phyloP scores from a whole-genome alignment of 2,888 invertebrate genomes.

The Temnothorax rugatulus region DNA sequence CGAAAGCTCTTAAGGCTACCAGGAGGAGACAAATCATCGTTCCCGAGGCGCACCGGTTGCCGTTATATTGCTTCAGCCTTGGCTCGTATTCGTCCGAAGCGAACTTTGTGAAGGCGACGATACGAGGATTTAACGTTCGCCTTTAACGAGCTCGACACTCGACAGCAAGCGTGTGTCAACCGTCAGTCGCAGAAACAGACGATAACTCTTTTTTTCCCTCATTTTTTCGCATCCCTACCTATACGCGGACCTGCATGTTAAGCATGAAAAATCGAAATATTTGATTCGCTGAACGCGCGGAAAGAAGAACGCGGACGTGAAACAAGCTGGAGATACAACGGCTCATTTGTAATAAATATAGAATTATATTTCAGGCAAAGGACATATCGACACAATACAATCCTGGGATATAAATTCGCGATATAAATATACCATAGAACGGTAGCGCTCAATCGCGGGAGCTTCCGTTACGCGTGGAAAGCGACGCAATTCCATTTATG shows the following conservation, averaged over 20 bases:
- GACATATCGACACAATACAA: neutral
- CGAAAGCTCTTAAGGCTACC: conserved; percentile 41
- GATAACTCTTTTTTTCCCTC: neutral
- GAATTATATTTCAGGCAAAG: neutral
- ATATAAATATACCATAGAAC: neutral
- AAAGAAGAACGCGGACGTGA: neutral
- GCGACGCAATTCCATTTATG: conserved; percentile 1
- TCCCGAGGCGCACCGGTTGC: conserved; percentile 40
- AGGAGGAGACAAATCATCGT: conserved; percentile 44
- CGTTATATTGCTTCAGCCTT: conserved; percentile 64
- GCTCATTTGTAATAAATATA: neutral
- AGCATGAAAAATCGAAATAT: neutral
- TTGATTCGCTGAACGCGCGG: neutral
- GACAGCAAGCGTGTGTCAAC: conserved; percentile 33
- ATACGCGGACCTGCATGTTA: neutral
- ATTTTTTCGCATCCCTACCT: neutral
- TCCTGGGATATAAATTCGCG: neutral
- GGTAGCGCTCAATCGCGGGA: neutral
- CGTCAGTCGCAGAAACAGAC: conserved; percentile 25
- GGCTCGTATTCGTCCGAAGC: conserved; percentile 60
- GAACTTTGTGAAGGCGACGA: conserved; percentile 52
- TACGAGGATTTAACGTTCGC: conserved; percentile 49
- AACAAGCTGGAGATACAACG: neutral
- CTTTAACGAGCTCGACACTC: conserved; percentile 10
- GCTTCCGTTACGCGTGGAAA: neutral